These are phyloP conservation scores for Rhimphoctona megacephalus DNA, from an alignment of 2,888 invertebrate species.

Conservation along the genomic window DNA sequence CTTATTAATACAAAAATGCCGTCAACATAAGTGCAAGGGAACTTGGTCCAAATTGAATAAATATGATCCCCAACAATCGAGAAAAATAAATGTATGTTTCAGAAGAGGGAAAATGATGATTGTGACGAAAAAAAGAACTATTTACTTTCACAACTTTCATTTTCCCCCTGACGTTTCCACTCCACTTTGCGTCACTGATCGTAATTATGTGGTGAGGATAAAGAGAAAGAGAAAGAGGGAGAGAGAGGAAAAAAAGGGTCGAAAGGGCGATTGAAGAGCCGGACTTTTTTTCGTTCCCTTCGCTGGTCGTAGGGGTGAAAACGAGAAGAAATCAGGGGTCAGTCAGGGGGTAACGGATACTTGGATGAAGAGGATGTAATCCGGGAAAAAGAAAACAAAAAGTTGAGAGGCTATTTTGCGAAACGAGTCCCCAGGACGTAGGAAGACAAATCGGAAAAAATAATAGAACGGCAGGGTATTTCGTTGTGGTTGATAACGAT, in stretches of 20 bases:
- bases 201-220: background rate
- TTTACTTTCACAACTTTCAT: slow-evolving; percentile 1
- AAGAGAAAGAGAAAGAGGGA: background rate
- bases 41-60: background rate
- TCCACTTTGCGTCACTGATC: background rate
- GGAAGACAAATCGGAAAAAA: slow-evolving; percentile 63
- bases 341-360: slow-evolving; percentile 8
- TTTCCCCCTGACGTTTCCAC: background rate
- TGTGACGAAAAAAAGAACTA: background rate
- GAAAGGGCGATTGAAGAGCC: slow-evolving; percentile 33
- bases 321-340: slow-evolving; percentile 23
- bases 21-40: background rate
- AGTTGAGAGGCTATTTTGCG: background rate
- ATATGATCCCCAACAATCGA: background rate
- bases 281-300: slow-evolving; percentile 30
- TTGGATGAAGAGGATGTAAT: background rate
- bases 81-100: background rate
- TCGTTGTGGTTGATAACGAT: slow-evolving; percentile 48
- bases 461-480: slow-evolving; percentile 40
- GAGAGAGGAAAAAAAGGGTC: slow-evolving; percentile 17
- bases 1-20: background rate
- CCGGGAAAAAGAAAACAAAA: slow-evolving; percentile 23
- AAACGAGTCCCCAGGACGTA: slow-evolving; percentile 37
- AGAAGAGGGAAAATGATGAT: background rate
- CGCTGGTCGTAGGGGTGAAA: slow-evolving; percentile 32